Base-by-base conservation (phyloP, 2,113 vertebrate species). In the Clarias gariepinus region DNA sequence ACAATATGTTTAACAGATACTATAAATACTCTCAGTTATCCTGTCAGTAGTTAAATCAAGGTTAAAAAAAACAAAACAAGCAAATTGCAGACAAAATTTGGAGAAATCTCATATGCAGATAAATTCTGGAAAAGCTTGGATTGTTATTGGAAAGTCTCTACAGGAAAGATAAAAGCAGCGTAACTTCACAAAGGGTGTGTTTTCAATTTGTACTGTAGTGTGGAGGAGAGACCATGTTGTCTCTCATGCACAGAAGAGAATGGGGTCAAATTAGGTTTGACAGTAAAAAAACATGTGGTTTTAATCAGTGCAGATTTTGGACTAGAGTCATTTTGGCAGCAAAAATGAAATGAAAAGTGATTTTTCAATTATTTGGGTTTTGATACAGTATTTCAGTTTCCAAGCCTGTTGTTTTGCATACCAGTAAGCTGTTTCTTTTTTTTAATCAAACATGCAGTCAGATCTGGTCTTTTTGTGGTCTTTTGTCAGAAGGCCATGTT, bases 241-340 rank as follows among this genome's bases (percentile, higher is more conserved):
- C 79, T 89, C 88, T 90, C 88, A 92, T 87, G 90, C 91, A 76
- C 61, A 64, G 78, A 74, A 74, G 16, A 87, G 25, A 89, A 73
- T 15, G 73, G 19, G 83, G 86, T 89, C 84, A 86, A 58, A 60
- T 83, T 74, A 83, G 83, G 74, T 85, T 81, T 60, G 83, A 61
- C 71, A 71, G 18, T 41, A 28, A 85, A 60, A 60, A 84, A 91
- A 93, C 93, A 92, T 92, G 91, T 94, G 92, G 89, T 91, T 93
- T 87, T 90, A 91, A 91, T 94, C 90, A 89, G 80, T 61, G 25
- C 81, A 84, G 84, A 80, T 80, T 60, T 82, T 85, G 83, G 18
- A 83, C 88, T 89, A 88, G 85, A 86, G 85, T 86, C 89, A 36
- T 12, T 74, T 91, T 90, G 84, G 87, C 87, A 88, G 89, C 86